phyloP scores from a whole-genome alignment of 2,113 vertebrate species.

The Montifringilla adamsi region DNA sequence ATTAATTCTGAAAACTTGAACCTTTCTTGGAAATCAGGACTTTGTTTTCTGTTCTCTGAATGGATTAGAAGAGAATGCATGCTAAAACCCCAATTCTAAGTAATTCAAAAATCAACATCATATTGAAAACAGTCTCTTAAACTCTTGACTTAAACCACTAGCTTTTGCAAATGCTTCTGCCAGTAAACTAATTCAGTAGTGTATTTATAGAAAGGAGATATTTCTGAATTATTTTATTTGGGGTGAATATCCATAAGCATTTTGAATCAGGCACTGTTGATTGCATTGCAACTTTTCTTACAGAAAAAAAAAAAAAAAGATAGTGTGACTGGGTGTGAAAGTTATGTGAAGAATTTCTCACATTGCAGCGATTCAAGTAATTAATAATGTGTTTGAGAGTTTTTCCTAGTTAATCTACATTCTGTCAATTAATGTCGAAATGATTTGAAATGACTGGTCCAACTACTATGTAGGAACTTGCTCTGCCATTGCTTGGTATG shows the following conservation, averaged over 20 bases:
- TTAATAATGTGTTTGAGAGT: neutral
- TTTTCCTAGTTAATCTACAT: neutral
- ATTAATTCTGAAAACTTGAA: neutral
- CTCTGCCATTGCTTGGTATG: neutral
- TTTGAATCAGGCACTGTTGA: neutral
- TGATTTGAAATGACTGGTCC: neutral
- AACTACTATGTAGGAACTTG: neutral
- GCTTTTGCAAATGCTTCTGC: neutral
- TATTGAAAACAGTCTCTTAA: neutral
- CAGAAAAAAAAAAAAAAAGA: neutral
- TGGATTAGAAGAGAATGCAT: neutral
- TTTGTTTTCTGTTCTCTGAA: neutral
- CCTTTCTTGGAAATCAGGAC: neutral
- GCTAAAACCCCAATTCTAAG: neutral
- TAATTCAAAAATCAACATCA: neutral
- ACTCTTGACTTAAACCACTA: neutral
- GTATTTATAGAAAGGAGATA: neutral
- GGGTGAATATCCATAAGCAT: neutral
- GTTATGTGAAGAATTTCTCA: constrained; percentile 5
- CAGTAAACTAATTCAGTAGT: neutral
- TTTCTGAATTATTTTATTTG: neutral
- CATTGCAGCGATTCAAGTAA: neutral
- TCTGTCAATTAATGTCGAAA: neutral
- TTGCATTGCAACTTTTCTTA: neutral
- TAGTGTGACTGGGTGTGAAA: neutral